A percentile compares a stretch with the other conserved stretches of the same genome.
phyloP scores from a whole-genome alignment of 2,888 invertebrate species.

The Tetheella fluctuosa region DNA sequence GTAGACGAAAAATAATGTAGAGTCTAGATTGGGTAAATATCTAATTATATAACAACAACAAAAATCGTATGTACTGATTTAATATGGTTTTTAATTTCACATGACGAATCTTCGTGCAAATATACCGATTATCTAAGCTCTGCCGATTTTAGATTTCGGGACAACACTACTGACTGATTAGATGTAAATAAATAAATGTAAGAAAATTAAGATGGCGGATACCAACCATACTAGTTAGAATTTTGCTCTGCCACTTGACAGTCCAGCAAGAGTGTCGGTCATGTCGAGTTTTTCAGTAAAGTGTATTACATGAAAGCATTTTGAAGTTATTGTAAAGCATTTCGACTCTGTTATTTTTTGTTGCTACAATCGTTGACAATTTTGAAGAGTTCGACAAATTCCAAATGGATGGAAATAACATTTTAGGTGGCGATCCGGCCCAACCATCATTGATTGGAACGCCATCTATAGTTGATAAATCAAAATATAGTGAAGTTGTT shows the following conservation, averaged over 20 bases:
- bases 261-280: background rate
- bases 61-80: too few species aligned
- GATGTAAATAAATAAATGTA: too few species aligned
- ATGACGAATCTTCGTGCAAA: too few species aligned
- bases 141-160: too few species aligned
- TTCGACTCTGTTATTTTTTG: background rate
- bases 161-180: too few species aligned
- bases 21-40: too few species aligned
- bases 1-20: too few species aligned
- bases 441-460: constrained; percentile 69
- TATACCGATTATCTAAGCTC: too few species aligned
- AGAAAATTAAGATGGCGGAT: too few species aligned
- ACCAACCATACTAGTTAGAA: too few species aligned
- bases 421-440: constrained; percentile 83
- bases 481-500: constrained; percentile 67
- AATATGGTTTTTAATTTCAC: too few species aligned
- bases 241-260: background rate
- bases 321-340: background rate
- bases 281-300: background rate
- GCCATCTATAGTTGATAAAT: constrained; percentile 73
- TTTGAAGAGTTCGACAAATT: background rate
- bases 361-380: background rate
- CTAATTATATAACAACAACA: too few species aligned
- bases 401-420: constrained; percentile 73
- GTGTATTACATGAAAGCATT: background rate